These are phyloP conservation scores for Romanogobio albipinnatus DNA, from an alignment of 2,113 vertebrate genomes.

Conservation along the genomic window DNA sequence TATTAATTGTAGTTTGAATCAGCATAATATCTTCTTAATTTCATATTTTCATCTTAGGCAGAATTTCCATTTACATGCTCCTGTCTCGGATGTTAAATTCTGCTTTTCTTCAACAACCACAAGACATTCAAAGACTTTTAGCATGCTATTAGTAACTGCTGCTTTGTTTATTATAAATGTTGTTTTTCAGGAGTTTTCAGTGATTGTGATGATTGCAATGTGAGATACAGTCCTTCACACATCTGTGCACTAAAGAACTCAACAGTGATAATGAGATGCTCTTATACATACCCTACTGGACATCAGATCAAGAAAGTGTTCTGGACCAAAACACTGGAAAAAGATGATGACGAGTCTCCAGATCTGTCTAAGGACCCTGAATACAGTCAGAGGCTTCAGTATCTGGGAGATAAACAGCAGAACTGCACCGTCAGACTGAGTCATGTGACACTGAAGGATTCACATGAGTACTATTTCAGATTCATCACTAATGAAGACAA, in stretches of 20 bases:
- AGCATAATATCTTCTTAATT: too few species aligned
- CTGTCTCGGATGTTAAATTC: not conserved
- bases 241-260: conserved; percentile 44
- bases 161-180: not conserved
- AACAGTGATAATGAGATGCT: conserved; percentile 10
- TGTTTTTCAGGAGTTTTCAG: not conserved
- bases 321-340: not conserved
- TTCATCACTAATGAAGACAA: not conserved
- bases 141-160: not conserved
- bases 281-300: too few species aligned
- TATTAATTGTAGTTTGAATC: not conserved
- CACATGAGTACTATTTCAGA: not conserved
- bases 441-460: not conserved
- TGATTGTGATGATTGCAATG: not conserved
- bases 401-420: not conserved
- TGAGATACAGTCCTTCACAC: conserved; percentile 9
- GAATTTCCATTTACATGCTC: not conserved
- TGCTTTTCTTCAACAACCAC: not conserved
- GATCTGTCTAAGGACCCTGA: not conserved
- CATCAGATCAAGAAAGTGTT: accelerated
- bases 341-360: accelerated
- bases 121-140: not conserved
- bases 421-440: conserved; percentile 32
- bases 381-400: not conserved
- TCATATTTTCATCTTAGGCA: not conserved